phyloP scores from a whole-genome alignment of 2,113 vertebrate genomes.

The Anarrhichthys ocellatus region DNA sequence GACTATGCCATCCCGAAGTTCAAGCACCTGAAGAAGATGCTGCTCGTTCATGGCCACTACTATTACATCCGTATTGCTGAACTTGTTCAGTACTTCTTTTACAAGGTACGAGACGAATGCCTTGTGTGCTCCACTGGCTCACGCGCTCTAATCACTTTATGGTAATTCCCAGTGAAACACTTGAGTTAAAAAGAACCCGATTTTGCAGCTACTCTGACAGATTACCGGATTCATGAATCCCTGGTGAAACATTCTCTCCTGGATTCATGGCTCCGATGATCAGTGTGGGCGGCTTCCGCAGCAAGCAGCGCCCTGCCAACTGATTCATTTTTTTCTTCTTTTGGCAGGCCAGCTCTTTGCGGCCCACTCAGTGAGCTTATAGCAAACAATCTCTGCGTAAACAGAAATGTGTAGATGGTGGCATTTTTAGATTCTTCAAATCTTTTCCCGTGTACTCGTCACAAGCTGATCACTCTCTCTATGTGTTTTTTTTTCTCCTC shows the following conservation, averaged over 20 bases:
- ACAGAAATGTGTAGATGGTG: slow-evolving; percentile 65
- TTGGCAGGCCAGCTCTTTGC: slow-evolving; percentile 64
- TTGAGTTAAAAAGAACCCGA: slow-evolving; percentile 54
- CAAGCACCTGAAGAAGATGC: slow-evolving; percentile 98
- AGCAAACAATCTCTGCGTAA: slow-evolving; percentile 54
- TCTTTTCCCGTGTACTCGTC: slow-evolving; percentile 50
- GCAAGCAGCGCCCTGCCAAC: slow-evolving; percentile 62
- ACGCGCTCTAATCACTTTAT: slow-evolving; percentile 62
- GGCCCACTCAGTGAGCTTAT: slow-evolving; percentile 72
- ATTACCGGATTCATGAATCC: slow-evolving; percentile 68
- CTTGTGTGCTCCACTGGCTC: slow-evolving; percentile 22
- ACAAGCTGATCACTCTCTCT: slow-evolving; percentile 50
- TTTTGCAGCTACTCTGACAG: slow-evolving; percentile 64
- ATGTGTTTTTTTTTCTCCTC: slow-evolving; percentile 11
- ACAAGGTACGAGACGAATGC: slow-evolving; percentile 88
- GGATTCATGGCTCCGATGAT: slow-evolving; percentile 61
- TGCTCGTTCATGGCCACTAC: slow-evolving; percentile 97
- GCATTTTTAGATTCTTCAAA: slow-evolving; percentile 65
- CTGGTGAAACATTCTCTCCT: slow-evolving; percentile 58
- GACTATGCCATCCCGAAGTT: slow-evolving; percentile 99
- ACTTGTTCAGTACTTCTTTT: slow-evolving; percentile 99
- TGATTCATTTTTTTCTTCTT: slow-evolving; percentile 52
- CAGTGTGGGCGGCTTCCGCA: slow-evolving; percentile 70
- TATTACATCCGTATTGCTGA: slow-evolving; percentile 97
- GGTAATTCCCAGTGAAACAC: slow-evolving; percentile 56